These are phyloP conservation scores for Eretmochelys imbricata DNA, from an alignment of 2,113 vertebrate genomes.

Conservation along the genomic window DNA sequence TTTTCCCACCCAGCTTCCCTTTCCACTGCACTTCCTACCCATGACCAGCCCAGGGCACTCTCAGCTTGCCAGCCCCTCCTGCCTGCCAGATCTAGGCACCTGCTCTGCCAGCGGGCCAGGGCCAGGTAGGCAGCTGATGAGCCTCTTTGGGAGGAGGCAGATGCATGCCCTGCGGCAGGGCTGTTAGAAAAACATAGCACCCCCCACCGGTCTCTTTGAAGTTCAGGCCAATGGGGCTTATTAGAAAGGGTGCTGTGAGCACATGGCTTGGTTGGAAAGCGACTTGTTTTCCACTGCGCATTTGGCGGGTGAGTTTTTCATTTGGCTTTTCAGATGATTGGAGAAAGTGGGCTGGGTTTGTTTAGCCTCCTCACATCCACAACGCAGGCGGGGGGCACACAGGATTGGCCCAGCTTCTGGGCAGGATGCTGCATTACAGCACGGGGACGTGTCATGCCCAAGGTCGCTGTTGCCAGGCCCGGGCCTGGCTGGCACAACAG, in stretches of 20 bases:
- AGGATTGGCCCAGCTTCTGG: too few relatives aligned
- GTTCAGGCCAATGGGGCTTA: neutral
- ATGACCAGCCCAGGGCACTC: too few relatives aligned
- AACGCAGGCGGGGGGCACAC: too few relatives aligned
- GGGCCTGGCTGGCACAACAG: too few relatives aligned
- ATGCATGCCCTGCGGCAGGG: neutral
- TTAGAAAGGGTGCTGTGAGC: neutral
- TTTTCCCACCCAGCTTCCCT: neutral
- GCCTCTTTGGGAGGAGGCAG: neutral
- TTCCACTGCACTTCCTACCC: neutral
- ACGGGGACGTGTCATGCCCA: neutral
- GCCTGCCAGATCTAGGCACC: neutral
- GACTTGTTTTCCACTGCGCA: neutral
- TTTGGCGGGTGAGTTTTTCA: neutral
- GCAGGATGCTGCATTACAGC: neutral
- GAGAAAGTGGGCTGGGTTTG: too few relatives aligned
- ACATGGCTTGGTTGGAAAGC: neutral
- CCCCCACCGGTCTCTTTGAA: neutral
- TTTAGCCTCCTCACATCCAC: neutral
- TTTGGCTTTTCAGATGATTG: neutral
- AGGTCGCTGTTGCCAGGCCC: too few relatives aligned
- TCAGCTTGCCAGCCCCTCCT: too few relatives aligned
- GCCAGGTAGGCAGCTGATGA: too few relatives aligned
- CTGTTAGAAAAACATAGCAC: neutral
- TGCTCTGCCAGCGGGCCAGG: too few relatives aligned